Percentiles rank a stretch among this genome's conserved stretches.
phyloP scores from a whole-genome alignment of 2,797 vertebrate genomes.

The Pygocentrus nattereri region DNA sequence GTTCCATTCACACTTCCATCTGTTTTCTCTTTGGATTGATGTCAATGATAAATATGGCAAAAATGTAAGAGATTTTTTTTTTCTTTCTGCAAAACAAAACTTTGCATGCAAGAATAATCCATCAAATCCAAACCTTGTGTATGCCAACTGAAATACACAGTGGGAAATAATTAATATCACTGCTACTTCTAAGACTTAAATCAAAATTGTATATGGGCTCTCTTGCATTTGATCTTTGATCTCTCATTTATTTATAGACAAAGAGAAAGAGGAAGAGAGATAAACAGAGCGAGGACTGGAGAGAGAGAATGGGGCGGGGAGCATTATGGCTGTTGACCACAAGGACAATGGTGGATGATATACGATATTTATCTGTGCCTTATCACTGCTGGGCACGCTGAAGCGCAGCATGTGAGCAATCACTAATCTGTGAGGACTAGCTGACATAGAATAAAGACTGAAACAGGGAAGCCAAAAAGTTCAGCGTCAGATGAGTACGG shows the following conservation, averaged over 20 bases:
- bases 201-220: not conserved
- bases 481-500: not conserved
- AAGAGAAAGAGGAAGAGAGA: not conserved
- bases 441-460: not conserved
- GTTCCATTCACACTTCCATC: no score
- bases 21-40: no score
- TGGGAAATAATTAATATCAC: not conserved
- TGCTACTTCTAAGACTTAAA: not conserved
- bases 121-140: no score
- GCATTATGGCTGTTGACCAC: conserved; percentile 9
- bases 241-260: not conserved
- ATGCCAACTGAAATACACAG: no score
- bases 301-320: not conserved
- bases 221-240: not conserved
- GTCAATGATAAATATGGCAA: no score
- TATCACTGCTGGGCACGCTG: not conserved
- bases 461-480: not conserved
- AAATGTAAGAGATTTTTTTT: no score
- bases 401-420: not conserved
- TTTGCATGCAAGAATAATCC: no score
- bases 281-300: not conserved
- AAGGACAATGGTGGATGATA: not conserved
- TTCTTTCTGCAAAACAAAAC: no score
- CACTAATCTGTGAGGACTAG: not conserved
- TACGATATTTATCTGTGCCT: conserved; percentile 6